Evolutionary conservation across 2,888 invertebrate species (phyloP).

Genomic region (Drosophila neonasuta): DNA sequence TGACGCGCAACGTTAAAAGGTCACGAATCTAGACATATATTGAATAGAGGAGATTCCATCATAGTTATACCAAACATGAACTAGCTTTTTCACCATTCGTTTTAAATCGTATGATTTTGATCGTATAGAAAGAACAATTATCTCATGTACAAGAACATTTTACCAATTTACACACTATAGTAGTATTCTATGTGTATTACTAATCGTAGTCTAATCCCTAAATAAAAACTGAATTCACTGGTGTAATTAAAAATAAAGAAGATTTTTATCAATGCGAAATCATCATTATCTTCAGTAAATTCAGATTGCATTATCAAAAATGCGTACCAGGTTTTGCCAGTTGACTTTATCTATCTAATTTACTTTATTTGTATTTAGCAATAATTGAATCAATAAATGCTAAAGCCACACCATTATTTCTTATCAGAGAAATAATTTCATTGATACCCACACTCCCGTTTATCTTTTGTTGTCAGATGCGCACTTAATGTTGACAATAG

Average conservation of each 20-base stretch:
- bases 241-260: neutral
- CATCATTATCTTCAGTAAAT: neutral
- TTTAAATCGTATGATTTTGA: too few species aligned
- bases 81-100: too few species aligned
- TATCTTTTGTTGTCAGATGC: conserved; percentile 60
- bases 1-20: too few species aligned
- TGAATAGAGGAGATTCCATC: too few species aligned
- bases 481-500: conserved; percentile 62
- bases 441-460: conserved; percentile 57
- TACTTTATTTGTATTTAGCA: conserved; percentile 39
- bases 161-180: too few species aligned
- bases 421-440: conserved; percentile 57
- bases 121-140: too few species aligned
- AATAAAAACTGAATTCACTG: too few species aligned
- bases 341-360: conserved; percentile 13
- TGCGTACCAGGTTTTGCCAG: neutral
- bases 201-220: too few species aligned
- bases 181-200: too few species aligned
- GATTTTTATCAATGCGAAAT: neutral
- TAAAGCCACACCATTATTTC: conserved; percentile 27
- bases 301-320: neutral
- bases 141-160: too few species aligned
- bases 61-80: too few species aligned
- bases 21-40: too few species aligned
- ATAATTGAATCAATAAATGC: conserved; percentile 49